Conservation (phyloP, 1,140 invertebrate species). For the Amphibalanus amphitrite region DNA sequence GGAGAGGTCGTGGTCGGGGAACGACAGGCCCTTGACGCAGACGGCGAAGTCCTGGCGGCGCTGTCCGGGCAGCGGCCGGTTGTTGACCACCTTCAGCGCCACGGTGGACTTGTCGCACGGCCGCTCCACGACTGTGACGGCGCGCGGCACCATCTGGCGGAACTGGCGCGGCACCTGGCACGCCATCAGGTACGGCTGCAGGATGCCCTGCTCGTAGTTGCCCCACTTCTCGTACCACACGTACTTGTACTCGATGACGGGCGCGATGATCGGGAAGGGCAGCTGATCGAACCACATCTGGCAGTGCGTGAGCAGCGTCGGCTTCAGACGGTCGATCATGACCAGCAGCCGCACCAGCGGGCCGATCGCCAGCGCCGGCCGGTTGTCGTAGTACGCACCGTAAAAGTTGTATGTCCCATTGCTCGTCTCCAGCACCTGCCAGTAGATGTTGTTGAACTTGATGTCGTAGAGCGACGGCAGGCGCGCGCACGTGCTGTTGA, state of each 20-base stretch:
- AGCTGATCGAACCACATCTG: conserved; percentile 78
- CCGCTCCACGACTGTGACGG: conserved; percentile 68
- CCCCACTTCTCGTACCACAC: conserved; percentile 87
- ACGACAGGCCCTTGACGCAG: too few relatives aligned
- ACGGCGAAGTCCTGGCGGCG: conserved; percentile 65
- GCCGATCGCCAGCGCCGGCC: conserved; percentile 52
- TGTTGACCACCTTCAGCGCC: conserved; percentile 69
- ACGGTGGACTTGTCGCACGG: conserved; percentile 68
- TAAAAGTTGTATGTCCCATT: conserved; percentile 77
- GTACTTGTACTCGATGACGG: conserved; percentile 54
- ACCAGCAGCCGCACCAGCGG: conserved; percentile 66
- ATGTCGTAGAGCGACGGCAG: conserved; percentile 73
- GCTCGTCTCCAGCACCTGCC: too few relatives aligned
- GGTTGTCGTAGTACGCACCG: conserved; percentile 69
- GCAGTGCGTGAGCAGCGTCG: conserved; percentile 59
- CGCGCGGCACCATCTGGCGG: conserved; percentile 45
- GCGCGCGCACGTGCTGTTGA: conserved; percentile 52
- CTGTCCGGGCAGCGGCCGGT: conserved; percentile 35
- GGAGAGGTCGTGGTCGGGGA: conserved; percentile 74
- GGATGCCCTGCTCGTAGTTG: conserved; percentile 80
- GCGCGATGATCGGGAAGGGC: conserved; percentile 56
- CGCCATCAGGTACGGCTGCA: too few relatives aligned
- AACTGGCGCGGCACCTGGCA: conserved; percentile 49
- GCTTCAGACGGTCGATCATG: conserved; percentile 76
- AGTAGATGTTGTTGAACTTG: conserved; percentile 71